Conservation (phyloP, 2,113 vertebrate genomes). For the Otolemur garnettii region DNA sequence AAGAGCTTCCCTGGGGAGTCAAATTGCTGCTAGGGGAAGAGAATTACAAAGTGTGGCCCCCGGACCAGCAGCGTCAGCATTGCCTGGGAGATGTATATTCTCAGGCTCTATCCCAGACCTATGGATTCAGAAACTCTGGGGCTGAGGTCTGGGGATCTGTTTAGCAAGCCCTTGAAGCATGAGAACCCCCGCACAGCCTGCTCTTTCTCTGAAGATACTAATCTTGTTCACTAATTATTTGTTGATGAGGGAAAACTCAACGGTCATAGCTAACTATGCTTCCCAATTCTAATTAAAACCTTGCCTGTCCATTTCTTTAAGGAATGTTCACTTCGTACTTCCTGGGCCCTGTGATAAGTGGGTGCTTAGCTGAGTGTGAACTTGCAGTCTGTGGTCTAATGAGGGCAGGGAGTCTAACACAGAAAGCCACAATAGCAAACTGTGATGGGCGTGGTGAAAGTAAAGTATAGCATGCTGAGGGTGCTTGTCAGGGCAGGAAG, state of each 20-base stretch:
- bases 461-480: neutral
- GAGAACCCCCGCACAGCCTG: too few relatives aligned
- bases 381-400: neutral
- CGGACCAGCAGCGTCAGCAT: neutral
- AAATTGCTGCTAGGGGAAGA: neutral
- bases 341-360: neutral
- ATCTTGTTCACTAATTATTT: neutral
- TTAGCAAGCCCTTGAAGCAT: accelerated
- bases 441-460: neutral
- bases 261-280: neutral
- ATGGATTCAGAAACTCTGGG: neutral
- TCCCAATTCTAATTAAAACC: neutral
- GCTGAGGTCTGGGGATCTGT: neutral
- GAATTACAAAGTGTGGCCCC: neutral
- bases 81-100: neutral
- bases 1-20: neutral
- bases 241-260: neutral
- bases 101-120: neutral
- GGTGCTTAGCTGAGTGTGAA: neutral
- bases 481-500: neutral
- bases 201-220: neutral
- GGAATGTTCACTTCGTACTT: neutral
- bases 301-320: neutral
- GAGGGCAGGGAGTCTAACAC: neutral
- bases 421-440: neutral